Conservation (phyloP, 2,113 vertebrate species). For the Athene noctua region DNA sequence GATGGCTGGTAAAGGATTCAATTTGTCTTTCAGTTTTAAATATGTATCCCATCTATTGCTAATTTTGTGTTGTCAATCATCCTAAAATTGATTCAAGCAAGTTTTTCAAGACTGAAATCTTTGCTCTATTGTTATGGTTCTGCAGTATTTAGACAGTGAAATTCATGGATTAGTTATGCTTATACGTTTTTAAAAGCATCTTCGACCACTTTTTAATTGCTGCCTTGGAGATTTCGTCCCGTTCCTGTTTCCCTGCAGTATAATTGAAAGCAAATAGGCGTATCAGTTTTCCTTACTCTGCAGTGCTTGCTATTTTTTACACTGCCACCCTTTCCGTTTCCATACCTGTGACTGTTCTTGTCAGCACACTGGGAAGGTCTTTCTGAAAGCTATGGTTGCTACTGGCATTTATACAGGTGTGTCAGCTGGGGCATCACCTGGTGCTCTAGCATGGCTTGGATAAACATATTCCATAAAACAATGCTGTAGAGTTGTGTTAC, state of each 20-base stretch:
- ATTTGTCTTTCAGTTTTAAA: neutral
- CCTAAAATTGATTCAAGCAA: neutral
- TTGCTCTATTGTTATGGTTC: neutral
- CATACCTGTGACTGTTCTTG: neutral
- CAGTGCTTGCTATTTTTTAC: neutral
- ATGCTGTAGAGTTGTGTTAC: rapidly evolving
- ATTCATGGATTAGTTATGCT: neutral
- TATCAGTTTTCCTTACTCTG: neutral
- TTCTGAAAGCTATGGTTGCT: neutral
- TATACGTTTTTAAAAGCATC: neutral
- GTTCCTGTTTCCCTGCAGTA: neutral
- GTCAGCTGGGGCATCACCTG: neutral
- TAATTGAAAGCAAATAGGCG: neutral
- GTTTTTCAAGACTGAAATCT: neutral
- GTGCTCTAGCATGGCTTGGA: neutral
- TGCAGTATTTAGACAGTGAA: neutral
- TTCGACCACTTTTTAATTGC: neutral
- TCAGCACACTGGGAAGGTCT: neutral
- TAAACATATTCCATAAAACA: neutral
- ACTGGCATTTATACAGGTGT: neutral
- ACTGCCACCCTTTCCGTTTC: rapidly evolving
- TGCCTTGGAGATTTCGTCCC: neutral
- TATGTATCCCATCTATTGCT: neutral
- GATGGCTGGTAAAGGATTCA: neutral
- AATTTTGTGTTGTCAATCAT: neutral